Base-by-base conservation (phyloP, 2,888 invertebrate species). In the Xestia c-nigrum region DNA sequence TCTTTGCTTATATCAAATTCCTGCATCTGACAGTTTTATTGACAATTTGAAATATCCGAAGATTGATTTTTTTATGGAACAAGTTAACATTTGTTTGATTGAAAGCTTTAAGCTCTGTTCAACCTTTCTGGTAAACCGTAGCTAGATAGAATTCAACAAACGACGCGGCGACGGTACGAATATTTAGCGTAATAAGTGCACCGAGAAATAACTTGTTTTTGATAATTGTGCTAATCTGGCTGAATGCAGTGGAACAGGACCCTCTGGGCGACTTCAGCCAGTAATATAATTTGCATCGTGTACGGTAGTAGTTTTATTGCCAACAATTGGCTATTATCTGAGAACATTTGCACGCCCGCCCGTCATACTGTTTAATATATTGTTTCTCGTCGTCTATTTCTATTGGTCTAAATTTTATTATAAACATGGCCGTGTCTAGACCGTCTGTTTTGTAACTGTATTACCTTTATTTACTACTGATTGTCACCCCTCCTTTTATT, bases 211-310 rank as follows among this genome's bases (percentile, higher is more conserved):
- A 91, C 90, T 91, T 90, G 89, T 88, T 91, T 92, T 91, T 91
- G 89, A 91, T 92, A 91, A 93, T 92, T 91, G 90, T 88, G 84
- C 81, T 90, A 91, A 91, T 92, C 89, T 88, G 85, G 87, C 85
- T 80, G 82, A 88, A 89, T 84, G 87, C 81, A 86, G 90, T 89
- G 85, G 84, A 88, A 88, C 88, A 87, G 89, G 87, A 84, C 89
- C 83, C 86, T 87, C 89, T 89, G 87, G 90, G 91, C 90, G 86
- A 89, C 87, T 84, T 46, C 70, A 76, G 80, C 85, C 83, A 83
- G 89, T 94, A 93, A 93, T 92, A 93, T 92, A 93, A 94, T 94
- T 94, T 94, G 92, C 93, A 93, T 93, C 91, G 92, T 91, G 91
- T 90, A 92, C 92, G 81, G 90, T 91, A 89, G 92, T 92, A 92